Base-by-base conservation (phyloP, 2,888 invertebrate species). In the Lordiphosa andalusiaca region DNA sequence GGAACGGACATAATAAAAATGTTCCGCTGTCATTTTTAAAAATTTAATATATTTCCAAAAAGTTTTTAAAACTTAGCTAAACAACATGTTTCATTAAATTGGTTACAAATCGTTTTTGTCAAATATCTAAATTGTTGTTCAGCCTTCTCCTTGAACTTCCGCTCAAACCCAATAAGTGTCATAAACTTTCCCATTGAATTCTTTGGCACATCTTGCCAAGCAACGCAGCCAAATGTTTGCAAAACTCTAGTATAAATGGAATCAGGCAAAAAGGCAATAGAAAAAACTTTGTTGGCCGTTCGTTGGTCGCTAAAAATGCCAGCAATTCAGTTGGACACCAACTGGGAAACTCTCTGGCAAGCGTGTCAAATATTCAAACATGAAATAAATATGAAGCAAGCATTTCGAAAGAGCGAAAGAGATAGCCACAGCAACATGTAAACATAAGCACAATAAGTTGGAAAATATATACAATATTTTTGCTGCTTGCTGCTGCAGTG, bases 361-460 rank as follows among this genome's bases (percentile, higher is more conserved):
- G 73, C 73, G 82, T 84, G 84, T 81, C 84, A 78, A 73, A 83
- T 84, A 83, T 85, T 81, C 81, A 85, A 85, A 85, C 83, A 85
- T 81, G 78, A 83, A 78, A 85, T 83, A 83, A 78, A 84, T 84
- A 83, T 78, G 73, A 84, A 83, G 78, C 72, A 70, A 67, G 68
- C 65, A 50, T 4, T 19, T 2, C 3, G 37, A 47, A 30, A 48
- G 49, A 54, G 41, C 37, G 10, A 13, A 30, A 9, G 9, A 33
- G 19, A 25, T n/a, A 16, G 19, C n/a, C 10, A 39, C 40, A 40
- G 12, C 39, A 53, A 41, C 19, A 53, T 65, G 53, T 54, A 67
- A 54, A 60, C 60, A 66, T 46, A 23, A 51, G 64, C 61, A 78
- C 78, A 80, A 78, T 72, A 80, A 77, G 67, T 65, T 72, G 60